A percentile compares a stretch with the other conserved stretches of the same genome.
Conservation (phyloP, 2,888 invertebrate species). For the Plagiodera versicolora region DNA sequence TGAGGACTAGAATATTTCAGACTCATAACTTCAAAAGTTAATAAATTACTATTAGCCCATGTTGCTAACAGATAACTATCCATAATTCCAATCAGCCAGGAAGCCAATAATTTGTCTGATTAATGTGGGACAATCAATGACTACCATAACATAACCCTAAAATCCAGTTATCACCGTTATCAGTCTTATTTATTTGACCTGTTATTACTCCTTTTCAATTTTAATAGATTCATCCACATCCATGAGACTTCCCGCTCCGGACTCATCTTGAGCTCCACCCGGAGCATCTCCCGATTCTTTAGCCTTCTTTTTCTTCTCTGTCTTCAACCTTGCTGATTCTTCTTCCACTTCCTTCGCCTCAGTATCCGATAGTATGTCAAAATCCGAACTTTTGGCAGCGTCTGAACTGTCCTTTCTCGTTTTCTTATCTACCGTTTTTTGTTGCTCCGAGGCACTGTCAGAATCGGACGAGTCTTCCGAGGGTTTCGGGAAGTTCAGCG, state of each 20-base stretch:
- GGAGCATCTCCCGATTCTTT: not conserved
- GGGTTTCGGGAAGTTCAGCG: slow-evolving; percentile 14
- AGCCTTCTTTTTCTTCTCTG: not conserved
- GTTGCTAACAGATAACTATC: not conserved
- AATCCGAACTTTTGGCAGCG: slow-evolving; percentile 34
- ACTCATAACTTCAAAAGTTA: not conserved
- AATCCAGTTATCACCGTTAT: not conserved
- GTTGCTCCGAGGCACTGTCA: slow-evolving; percentile 43
- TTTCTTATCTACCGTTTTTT: slow-evolving; percentile 21
- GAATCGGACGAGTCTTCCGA: slow-evolving; percentile 45
- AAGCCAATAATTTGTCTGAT: not conserved
- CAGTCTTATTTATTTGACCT: not conserved
- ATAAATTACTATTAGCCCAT: not conserved
- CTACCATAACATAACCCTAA: not conserved
- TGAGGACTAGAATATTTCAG: not conserved
- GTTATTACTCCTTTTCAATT: not conserved
- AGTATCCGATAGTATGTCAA: slow-evolving; percentile 38
- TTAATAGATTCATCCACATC: not conserved
- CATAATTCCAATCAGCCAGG: not conserved
- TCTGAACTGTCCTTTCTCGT: slow-evolving; percentile 32
- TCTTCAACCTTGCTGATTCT: not conserved
- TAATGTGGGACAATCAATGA: not conserved
- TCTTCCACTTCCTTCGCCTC: slow-evolving; percentile 23
- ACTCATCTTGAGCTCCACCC: not conserved
- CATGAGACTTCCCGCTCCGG: not conserved